Conservation (phyloP, 64 coral and sea anemone genomes). For the Exaiptasia diaphana region DNA sequence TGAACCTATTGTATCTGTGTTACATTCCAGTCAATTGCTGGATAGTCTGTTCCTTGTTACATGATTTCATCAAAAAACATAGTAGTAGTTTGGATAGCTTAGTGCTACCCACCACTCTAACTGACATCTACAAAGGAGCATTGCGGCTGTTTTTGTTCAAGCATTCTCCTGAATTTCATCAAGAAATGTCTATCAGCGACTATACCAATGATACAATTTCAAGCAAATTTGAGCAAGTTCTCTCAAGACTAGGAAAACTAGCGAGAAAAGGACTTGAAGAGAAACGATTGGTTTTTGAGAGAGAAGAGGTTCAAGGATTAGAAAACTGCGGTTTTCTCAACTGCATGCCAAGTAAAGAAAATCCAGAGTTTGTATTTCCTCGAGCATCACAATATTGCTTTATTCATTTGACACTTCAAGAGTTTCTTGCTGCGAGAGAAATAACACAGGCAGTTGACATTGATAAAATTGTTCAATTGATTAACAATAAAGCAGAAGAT, state of each 20-base stretch:
- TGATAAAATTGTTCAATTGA: not conserved
- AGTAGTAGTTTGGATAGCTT: not conserved
- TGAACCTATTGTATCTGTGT: slow-evolving; percentile 38
- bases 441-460: not conserved
- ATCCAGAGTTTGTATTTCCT: not conserved
- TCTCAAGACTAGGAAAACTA: too few species aligned
- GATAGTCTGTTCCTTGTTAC: slow-evolving; percentile 49
- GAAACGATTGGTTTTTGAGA: too few species aligned
- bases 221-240: too few species aligned
- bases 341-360: not conserved
- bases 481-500: not conserved
- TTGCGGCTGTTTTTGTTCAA: slow-evolving; percentile 38
- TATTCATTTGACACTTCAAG: slow-evolving; percentile 38
- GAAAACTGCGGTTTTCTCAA: too few species aligned
- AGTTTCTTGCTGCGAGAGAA: slow-evolving; percentile 31
- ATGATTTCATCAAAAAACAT: not conserved
- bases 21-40: slow-evolving; percentile 56
- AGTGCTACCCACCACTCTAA: slow-evolving; percentile 16
- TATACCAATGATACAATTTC: too few species aligned
- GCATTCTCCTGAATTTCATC: slow-evolving; percentile 20
- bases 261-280: too few species aligned
- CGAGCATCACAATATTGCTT: not conserved
- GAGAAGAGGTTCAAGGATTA: too few species aligned
- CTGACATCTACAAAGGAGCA: slow-evolving; percentile 40
- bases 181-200: not conserved